Conservation (phyloP, 2,888 invertebrate genomes). For the Thyatira batis region DNA sequence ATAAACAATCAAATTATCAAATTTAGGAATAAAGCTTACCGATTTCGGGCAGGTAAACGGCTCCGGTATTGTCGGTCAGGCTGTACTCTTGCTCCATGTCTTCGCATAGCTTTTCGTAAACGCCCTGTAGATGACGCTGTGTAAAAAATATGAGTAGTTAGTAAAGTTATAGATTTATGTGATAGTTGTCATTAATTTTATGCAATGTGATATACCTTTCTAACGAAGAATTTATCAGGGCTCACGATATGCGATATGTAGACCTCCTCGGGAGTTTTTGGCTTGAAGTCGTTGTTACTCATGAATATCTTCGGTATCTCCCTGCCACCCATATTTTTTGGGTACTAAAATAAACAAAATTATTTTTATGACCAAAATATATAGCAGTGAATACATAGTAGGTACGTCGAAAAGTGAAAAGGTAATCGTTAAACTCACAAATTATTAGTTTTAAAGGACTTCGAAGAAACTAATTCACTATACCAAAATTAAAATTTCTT, state of each 20-base stretch:
- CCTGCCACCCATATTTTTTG: slow-evolving; percentile 37
- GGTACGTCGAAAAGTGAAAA: too few species aligned
- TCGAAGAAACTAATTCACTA: too few species aligned
- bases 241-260: slow-evolving; percentile 82
- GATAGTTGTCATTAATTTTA: not conserved
- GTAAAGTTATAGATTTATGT: not conserved
- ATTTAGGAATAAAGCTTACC: slow-evolving; percentile 68
- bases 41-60: slow-evolving; percentile 72
- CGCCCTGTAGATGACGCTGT: slow-evolving; percentile 50
- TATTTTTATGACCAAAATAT: not conserved
- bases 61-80: slow-evolving; percentile 40
- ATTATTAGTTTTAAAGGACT: too few species aligned
- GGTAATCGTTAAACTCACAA: too few species aligned
- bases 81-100: slow-evolving; percentile 73
- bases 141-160: slow-evolving; percentile 19
- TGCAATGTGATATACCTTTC: slow-evolving; percentile 74
- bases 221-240: slow-evolving; percentile 86
- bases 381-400: not conserved
- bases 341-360: slow-evolving; percentile 51
- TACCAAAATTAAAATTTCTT: too few species aligned
- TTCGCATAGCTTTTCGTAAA: slow-evolving; percentile 65
- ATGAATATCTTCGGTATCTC: slow-evolving; percentile 60
- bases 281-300: slow-evolving; percentile 53
- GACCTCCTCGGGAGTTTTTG: slow-evolving; percentile 71
- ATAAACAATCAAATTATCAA: not conserved